phyloP scores from a whole-genome alignment of 1,140 invertebrate genomes.

The Trichogramma pretiosum region DNA sequence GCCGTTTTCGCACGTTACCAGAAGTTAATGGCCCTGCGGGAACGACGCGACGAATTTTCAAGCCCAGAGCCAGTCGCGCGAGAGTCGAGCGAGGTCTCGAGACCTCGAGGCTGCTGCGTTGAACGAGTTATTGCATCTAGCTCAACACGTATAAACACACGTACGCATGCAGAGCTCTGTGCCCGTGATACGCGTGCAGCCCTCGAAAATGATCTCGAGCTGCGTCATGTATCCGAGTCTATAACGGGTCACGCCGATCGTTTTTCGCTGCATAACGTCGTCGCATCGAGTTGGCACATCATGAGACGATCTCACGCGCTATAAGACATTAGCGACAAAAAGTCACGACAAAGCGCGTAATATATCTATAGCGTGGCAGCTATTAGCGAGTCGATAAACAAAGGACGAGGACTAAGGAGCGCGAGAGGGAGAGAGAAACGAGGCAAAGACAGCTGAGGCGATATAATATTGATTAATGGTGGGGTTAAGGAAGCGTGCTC shows the following conservation, averaged over 20 bases:
- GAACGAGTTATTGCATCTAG: too few relatives aligned
- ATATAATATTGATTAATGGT: conserved; percentile 51
- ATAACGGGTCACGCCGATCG: too few relatives aligned
- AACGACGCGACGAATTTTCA: conserved; percentile 19
- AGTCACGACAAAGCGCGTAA: conserved; percentile 7
- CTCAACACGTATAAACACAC: too few relatives aligned
- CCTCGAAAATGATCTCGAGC: conserved; percentile 27
- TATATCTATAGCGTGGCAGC: too few relatives aligned
- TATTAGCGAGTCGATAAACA: conserved; percentile 48
- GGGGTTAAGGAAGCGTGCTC: conserved; percentile 47
- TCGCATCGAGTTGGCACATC: too few relatives aligned
- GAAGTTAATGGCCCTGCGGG: conserved; percentile 34
- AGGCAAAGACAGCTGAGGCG: conserved; percentile 43
- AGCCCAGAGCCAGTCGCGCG: not conserved
- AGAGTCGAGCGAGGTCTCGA: too few relatives aligned
- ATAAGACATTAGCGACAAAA: conserved; percentile 27
- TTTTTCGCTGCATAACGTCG: conserved; percentile 5
- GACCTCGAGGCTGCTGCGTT: too few relatives aligned
- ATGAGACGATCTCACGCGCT: conserved; percentile 21
- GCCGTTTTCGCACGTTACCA: conserved; percentile 42
- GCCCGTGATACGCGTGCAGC: too few relatives aligned
- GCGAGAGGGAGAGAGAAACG: too few relatives aligned
- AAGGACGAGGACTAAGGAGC: too few relatives aligned
- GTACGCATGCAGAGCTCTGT: too few relatives aligned
- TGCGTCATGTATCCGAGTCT: conserved; percentile 26